A percentile compares a stretch with the other conserved stretches of the same genome.
These are phyloP conservation scores for Okapia johnstoni DNA, from an alignment of 2,113 vertebrate genomes.

Conservation along the genomic window DNA sequence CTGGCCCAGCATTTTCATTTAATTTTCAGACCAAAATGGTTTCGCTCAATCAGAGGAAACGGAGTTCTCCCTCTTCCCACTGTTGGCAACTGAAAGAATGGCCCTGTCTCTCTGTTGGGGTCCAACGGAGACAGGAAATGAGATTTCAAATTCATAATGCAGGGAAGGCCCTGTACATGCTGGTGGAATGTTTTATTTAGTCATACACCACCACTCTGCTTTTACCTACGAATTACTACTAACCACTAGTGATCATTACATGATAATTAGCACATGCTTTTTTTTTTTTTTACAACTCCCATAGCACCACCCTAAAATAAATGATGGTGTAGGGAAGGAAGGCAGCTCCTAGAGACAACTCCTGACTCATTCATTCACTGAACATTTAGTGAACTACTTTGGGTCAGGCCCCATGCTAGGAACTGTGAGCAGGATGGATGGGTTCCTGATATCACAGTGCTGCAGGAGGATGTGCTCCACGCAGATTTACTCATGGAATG, in stretches of 20 bases:
- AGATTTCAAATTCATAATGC: neutral
- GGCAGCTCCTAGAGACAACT: conserved; percentile 13
- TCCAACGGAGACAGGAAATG: neutral
- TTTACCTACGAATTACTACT: conserved; percentile 61
- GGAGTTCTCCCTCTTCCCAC: neutral
- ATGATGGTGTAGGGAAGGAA: neutral
- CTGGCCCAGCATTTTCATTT: neutral
- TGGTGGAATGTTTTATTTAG: conserved; percentile 40
- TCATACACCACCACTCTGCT: neutral
- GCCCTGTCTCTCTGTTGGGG: neutral
- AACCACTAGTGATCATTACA: conserved; percentile 36
- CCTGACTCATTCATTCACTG: conserved; percentile 46
- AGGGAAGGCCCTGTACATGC: neutral
- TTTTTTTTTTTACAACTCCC: conserved; percentile 52
- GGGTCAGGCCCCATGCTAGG: neutral
- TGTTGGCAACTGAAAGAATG: neutral
- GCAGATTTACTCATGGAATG: neutral
- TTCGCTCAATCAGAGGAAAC: neutral
- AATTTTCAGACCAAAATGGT: conserved; percentile 1
- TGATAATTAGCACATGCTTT: conserved; percentile 57
- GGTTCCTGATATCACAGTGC: neutral
- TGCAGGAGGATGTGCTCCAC: neutral
- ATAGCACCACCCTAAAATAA: conserved; percentile 58
- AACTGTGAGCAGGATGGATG: neutral
- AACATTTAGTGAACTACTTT: neutral